Percentiles rank a stretch among this genome's conserved stretches.
Evolutionary conservation across 2,888 invertebrate genomes (phyloP).

Genomic region (Physocephala rufipes): DNA sequence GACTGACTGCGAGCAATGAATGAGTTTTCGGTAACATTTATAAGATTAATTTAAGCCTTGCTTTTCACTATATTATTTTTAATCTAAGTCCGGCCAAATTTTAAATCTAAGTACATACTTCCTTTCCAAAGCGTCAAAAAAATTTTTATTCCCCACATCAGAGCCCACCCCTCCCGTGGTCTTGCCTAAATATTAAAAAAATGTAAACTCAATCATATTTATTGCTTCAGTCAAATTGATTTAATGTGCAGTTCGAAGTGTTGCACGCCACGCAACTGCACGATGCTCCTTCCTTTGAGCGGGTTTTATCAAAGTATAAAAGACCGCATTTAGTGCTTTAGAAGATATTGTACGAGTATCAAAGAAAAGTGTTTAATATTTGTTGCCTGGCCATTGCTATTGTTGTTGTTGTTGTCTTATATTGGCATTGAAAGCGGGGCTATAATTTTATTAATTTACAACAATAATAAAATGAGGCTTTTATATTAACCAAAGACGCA

Average conservation of each 20-base stretch:
- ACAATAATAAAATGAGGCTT: slow-evolving; percentile 41
- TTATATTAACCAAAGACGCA: slow-evolving; percentile 6
- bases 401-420: slow-evolving; percentile 8
- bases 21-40: too few relatives aligned
- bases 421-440: slow-evolving; percentile 44
- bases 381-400: not conserved
- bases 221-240: not conserved
- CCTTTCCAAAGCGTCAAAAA: too few relatives aligned
- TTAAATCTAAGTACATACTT: too few relatives aligned
- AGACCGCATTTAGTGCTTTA: slow-evolving; percentile 12
- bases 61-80: too few relatives aligned
- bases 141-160: too few relatives aligned
- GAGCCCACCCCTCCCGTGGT: not conserved
- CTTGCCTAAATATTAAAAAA: not conserved
- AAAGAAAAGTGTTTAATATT: slow-evolving; percentile 18
- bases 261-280: not conserved
- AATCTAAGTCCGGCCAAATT: too few relatives aligned
- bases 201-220: not conserved
- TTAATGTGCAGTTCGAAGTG: not conserved
- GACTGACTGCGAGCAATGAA: too few relatives aligned
- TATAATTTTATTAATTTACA: slow-evolving; percentile 55
- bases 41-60: too few relatives aligned
- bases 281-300: not conserved
- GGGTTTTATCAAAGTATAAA: slow-evolving; percentile 34
- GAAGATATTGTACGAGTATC: not conserved